Evolutionary conservation across 2,113 vertebrate species (phyloP), one percentile per base, ranked within the genome.

Genomic region (Platysteira castanea): DNA sequence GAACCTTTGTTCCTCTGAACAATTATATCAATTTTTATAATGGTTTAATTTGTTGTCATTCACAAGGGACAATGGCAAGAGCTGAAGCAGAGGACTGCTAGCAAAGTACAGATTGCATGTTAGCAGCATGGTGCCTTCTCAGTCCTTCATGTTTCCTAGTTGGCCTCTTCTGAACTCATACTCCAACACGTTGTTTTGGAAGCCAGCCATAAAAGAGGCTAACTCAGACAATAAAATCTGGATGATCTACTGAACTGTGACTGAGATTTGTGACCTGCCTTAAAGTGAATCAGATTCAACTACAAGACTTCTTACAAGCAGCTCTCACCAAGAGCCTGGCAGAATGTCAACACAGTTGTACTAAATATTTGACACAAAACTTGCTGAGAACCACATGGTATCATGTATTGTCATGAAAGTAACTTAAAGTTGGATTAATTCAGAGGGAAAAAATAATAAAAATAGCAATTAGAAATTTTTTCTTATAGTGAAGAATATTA

Each of bases 91-190:
- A 94, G 71, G 63, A 73, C 46, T 31, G 28, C 28, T 56, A 49
- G 64, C 7, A 6, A 83, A 95, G 46, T 65, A 74, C 2, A 5
- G 85, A 87, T 27, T 81, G 59, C 68, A 35, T 37, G 64, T 93
- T 92, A 92, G 68, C 93, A 93, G 92, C 92, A 78, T 46, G 94
- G 84, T 93, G 91, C 70, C 94, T 96, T 83, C 91, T 96, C 60
- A 82, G 18, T 47, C 31, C 73, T 87, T 60, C 88, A 44, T 52
- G 47, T 83, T 97, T 87, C 70, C 82, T 83, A 31, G 59, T 65
- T 89, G 87, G 54, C 39, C 63, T 85, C 53, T 68, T 95, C 92
- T 90, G 50, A 87, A 78, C 60, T 81, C 46, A 20, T 22, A 44
- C 49, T 79, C 75, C 57, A 71, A 61, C 54, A 60, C 19, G 1